phyloP scores from a whole-genome alignment of 2,113 vertebrate genomes.

The Pipa parva region DNA sequence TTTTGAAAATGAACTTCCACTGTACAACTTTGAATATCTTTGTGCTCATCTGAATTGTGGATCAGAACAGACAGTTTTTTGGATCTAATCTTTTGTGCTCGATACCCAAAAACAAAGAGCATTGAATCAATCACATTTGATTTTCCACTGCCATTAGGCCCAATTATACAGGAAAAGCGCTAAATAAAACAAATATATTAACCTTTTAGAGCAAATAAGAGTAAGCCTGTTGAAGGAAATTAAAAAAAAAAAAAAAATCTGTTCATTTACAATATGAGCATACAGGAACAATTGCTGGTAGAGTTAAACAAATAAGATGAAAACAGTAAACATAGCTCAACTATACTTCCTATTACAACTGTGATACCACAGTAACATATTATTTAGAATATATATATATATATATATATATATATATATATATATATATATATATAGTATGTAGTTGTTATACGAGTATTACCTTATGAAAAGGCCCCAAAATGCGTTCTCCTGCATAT shows the following conservation, averaged over 20 bases:
- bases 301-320: too few relatives aligned
- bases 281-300: too few relatives aligned
- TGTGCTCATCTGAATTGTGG: conserved; percentile 88
- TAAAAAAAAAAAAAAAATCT: not conserved
- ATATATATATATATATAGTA: too few relatives aligned
- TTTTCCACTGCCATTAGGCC: conserved; percentile 96
- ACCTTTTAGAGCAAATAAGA: too few relatives aligned
- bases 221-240: not conserved
- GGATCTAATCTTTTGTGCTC: conserved; percentile 96
- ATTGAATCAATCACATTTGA: conserved; percentile 98
- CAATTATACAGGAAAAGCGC: conserved; percentile 97
- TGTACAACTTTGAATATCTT: conserved; percentile 86
- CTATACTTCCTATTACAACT: too few relatives aligned
- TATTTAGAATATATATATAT: too few relatives aligned
- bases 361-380: too few relatives aligned
- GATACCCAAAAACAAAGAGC: conserved; percentile 98
- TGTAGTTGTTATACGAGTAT: too few relatives aligned
- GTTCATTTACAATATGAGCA: too few relatives aligned
- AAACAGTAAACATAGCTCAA: too few relatives aligned
- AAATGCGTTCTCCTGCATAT: conserved; percentile 83
- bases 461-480: conserved; percentile 99
- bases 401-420: too few relatives aligned
- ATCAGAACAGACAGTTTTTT: conserved; percentile 96
- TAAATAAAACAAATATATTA: conserved; percentile 52
- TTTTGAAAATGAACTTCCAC: conserved; percentile 98